These are phyloP conservation scores for Nothobranchius furzeri DNA, from an alignment of 2,113 vertebrate species.

Conservation along the genomic window DNA sequence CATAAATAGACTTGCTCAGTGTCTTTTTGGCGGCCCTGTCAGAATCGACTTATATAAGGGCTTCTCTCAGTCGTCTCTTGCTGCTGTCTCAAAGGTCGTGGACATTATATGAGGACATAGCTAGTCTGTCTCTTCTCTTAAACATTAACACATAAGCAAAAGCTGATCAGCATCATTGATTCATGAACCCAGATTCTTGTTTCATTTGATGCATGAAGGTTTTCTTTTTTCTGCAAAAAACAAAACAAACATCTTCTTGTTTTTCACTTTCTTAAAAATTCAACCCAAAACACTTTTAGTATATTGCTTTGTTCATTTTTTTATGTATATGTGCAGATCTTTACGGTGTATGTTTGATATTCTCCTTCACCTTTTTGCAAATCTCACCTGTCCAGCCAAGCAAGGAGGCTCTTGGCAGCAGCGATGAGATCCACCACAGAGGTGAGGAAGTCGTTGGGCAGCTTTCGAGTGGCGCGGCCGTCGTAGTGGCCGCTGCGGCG, in stretches of 20 bases:
- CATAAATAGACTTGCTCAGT: constrained; percentile 55
- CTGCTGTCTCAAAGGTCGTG: constrained; percentile 57
- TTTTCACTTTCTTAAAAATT: too few species aligned
- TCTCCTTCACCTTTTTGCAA: constrained; percentile 39
- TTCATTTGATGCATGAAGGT: neutral
- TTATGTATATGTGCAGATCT: neutral
- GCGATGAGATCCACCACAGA: constrained; percentile 97
- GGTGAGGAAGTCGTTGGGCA: constrained; percentile 95
- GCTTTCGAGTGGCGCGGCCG: constrained; percentile 87
- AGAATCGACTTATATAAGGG: constrained; percentile 60
- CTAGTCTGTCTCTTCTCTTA: constrained; percentile 10
- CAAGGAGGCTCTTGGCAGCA: constrained; percentile 92
- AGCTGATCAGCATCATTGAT: neutral
- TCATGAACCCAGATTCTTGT: neutral
- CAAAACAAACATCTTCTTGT: too few species aligned
- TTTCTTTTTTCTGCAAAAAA: neutral
- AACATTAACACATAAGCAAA: neutral
- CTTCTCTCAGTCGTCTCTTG: constrained; percentile 61
- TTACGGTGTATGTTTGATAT: neutral
- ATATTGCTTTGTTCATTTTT: neutral
- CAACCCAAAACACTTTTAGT: neutral
- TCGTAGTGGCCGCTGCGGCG: constrained; percentile 88
- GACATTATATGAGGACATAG: constrained; percentile 38
- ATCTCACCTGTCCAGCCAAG: constrained; percentile 93
- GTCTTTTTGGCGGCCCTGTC: constrained; percentile 56